A percentile compares a stretch with the other conserved stretches of the same genome.
phyloP scores from a whole-genome alignment of 2,888 invertebrate genomes.

The Lithophane semibrunnea region DNA sequence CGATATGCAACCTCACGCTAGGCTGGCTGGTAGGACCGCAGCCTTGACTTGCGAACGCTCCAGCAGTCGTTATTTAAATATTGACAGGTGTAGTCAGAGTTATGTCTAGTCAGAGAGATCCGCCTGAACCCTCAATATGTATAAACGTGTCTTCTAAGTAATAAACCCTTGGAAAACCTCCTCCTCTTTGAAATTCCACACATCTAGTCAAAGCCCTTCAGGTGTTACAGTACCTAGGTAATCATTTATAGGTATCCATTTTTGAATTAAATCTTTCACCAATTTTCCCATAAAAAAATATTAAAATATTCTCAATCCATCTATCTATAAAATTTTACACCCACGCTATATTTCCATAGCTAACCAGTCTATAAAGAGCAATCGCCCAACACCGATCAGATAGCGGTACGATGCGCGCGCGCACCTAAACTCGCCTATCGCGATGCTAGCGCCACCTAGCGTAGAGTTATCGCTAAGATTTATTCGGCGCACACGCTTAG shows the following conservation, averaged over 20 bases:
- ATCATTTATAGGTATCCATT: neutral
- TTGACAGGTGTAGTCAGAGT: too few relatives aligned
- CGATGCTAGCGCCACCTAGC: slow-evolving; percentile 79
- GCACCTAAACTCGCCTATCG: slow-evolving; percentile 74
- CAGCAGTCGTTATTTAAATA: too few relatives aligned
- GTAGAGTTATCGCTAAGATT: slow-evolving; percentile 79
- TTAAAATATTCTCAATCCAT: slow-evolving; percentile 3
- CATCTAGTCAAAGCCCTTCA: too few relatives aligned
- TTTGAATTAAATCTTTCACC: neutral
- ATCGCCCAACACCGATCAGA: slow-evolving; percentile 70
- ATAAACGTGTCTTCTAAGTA: too few relatives aligned
- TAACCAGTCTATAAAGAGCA: slow-evolving; percentile 71
- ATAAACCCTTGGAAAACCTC: too few relatives aligned
- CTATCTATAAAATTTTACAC: slow-evolving; percentile 37
- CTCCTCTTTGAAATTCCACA: too few relatives aligned
- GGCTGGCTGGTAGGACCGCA: too few relatives aligned
- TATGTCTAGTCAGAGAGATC: too few relatives aligned
- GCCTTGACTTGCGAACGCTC: too few relatives aligned
- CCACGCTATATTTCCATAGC: slow-evolving; percentile 54
- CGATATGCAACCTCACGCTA: too few relatives aligned
- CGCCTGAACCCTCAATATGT: too few relatives aligned
- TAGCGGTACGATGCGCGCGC: slow-evolving; percentile 68
- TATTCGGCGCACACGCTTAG: slow-evolving; percentile 74
- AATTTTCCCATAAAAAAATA: neutral
- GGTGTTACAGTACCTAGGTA: too few relatives aligned